A percentile compares a stretch with the other conserved stretches of the same genome.
Evolutionary conservation across 1,140 invertebrate genomes (phyloP).

Genomic region (Pogonomyrmex barbatus): DNA sequence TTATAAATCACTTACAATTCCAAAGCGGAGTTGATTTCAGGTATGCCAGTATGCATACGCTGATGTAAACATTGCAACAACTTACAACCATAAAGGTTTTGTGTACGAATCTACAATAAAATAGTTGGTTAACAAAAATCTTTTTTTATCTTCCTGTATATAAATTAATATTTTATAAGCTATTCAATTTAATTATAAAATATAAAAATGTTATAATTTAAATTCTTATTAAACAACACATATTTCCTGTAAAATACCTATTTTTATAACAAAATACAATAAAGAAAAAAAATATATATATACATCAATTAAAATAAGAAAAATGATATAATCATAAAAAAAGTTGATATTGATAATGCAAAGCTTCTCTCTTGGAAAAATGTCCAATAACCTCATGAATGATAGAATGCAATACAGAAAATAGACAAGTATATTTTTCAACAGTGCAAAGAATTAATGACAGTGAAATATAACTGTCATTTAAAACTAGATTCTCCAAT

Average conservation of each 20-base stretch:
- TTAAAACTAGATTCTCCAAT: constrained; percentile 86
- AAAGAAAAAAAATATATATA: not conserved
- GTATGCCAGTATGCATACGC: constrained; percentile 86
- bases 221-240: not conserved
- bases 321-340: not conserved
- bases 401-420: constrained; percentile 86
- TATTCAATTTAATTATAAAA: not conserved
- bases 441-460: constrained; percentile 86
- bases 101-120: constrained; percentile 82
- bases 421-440: constrained; percentile 86
- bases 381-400: constrained; percentile 84
- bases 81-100: constrained; percentile 87
- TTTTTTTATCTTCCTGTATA: not conserved
- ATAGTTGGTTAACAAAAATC: not conserved
- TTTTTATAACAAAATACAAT: constrained; percentile 18
- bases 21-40: constrained; percentile 85
- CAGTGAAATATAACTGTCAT: constrained; percentile 86
- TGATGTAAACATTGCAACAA: constrained; percentile 87
- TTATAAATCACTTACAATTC: constrained; percentile 83
- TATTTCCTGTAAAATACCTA: not conserved
- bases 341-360: constrained; percentile 4
- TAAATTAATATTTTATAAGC: constrained; percentile 10
- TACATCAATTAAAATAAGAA: constrained; percentile 9
- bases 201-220: not conserved
- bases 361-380: constrained; percentile 6